Evolutionary conservation across 1,140 invertebrate genomes (phyloP).

Genomic region (Drosophila albomicans): DNA sequence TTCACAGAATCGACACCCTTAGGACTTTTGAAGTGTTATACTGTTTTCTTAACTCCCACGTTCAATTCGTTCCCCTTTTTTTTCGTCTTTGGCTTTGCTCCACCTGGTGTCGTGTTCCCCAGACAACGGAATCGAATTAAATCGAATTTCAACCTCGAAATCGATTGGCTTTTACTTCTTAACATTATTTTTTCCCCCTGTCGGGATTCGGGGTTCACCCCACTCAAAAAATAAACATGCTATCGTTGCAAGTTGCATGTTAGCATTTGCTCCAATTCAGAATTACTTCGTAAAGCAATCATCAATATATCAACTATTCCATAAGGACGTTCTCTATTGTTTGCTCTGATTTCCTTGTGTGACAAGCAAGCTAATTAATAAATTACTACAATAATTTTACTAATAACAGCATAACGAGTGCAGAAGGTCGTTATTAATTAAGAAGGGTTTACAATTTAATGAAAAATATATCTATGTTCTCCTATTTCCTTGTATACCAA

Average conservation of each 20-base stretch:
- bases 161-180: background rate
- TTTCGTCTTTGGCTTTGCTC: background rate
- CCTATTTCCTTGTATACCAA: too few species aligned
- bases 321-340: too few species aligned
- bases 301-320: slow-evolving; percentile 1
- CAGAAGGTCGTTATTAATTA: too few species aligned
- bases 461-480: too few species aligned
- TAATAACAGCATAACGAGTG: too few species aligned
- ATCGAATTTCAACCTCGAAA: slow-evolving; percentile 23
- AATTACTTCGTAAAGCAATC: background rate
- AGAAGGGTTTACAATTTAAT: too few species aligned
- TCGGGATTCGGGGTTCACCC: background rate
- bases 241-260: background rate
- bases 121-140: slow-evolving; percentile 17
- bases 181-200: background rate
- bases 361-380: background rate
- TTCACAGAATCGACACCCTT: background rate
- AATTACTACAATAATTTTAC: background rate
- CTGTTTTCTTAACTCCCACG: background rate
- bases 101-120: slow-evolving; percentile 19
- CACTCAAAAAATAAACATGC: background rate
- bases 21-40: background rate
- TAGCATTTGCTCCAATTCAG: background rate
- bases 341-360: background rate
- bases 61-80: background rate